Conservation (phyloP, 2,888 invertebrate genomes). For the Ptilodon capucinus region DNA sequence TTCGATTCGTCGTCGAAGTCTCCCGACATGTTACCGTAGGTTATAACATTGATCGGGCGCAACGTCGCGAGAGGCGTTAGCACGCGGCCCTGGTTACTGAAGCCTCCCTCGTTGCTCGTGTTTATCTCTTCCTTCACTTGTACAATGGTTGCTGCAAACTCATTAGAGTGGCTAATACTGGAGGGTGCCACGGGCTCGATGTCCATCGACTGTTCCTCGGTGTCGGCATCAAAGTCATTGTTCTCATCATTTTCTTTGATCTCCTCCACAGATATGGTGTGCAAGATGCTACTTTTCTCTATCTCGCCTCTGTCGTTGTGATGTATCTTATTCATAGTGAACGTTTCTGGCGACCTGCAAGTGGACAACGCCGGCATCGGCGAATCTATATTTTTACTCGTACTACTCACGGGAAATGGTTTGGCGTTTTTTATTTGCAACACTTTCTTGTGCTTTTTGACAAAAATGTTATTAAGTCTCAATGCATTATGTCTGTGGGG, state of each 20-base stretch:
- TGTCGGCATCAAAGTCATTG: slow-evolving; percentile 62
- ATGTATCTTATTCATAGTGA: slow-evolving; percentile 56
- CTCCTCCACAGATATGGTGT: slow-evolving; percentile 59
- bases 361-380: slow-evolving; percentile 56
- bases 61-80: slow-evolving; percentile 58
- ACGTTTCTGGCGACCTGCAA: slow-evolving; percentile 56
- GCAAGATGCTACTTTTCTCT: slow-evolving; percentile 42
- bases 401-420: slow-evolving; percentile 21
- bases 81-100: slow-evolving; percentile 55
- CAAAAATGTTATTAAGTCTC: slow-evolving; percentile 70
- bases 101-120: slow-evolving; percentile 61
- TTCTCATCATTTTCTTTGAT: slow-evolving; percentile 53
- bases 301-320: slow-evolving; percentile 37
- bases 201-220: slow-evolving; percentile 69
- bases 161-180: slow-evolving; percentile 39
- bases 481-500: slow-evolving; percentile 50
- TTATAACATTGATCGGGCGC: slow-evolving; percentile 70
- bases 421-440: slow-evolving; percentile 73
- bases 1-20: slow-evolving; percentile 71
- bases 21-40: slow-evolving; percentile 62
- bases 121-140: slow-evolving; percentile 70
- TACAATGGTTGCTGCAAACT: slow-evolving; percentile 41
- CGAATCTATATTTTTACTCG: slow-evolving; percentile 33
- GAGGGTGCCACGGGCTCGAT: slow-evolving; percentile 58
- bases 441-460: slow-evolving; percentile 73